Conservation (phyloP, 2,888 invertebrate species). For the Sphaeridia pumilis region DNA sequence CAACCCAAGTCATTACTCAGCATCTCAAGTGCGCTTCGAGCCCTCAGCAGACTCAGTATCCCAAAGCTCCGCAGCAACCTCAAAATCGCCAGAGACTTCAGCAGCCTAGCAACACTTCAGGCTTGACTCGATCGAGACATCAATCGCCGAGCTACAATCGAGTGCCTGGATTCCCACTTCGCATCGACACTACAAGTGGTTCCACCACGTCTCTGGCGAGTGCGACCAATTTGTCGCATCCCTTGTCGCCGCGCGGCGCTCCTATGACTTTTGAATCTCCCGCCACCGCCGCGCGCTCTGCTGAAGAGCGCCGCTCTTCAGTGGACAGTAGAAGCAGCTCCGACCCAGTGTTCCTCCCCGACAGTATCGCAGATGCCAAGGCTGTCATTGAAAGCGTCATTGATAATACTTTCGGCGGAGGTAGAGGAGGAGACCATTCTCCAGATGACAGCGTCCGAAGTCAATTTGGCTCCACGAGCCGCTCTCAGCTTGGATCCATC, state of each 20-base stretch:
- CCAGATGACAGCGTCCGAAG: slow-evolving; percentile 22
- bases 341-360: background rate
- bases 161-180: slow-evolving; percentile 70
- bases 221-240: background rate
- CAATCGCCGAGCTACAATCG: background rate
- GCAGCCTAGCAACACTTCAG: too few species aligned
- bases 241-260: background rate
- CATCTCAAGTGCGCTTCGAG: background rate
- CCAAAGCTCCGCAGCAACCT: too few species aligned
- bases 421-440: slow-evolving; percentile 9
- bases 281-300: too few species aligned
- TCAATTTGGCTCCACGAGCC: slow-evolving; percentile 21
- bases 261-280: too few species aligned
- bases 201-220: background rate
- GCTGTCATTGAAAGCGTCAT: background rate
- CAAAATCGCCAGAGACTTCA: too few species aligned
- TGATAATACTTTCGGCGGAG: background rate
- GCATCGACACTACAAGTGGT: slow-evolving; percentile 28
- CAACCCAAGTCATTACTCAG: slow-evolving; percentile 9
- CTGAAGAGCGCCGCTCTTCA: too few species aligned
- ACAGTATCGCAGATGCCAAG: background rate
- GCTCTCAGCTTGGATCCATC: too few species aligned
- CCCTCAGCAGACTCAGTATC: background rate
- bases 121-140: background rate
- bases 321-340: too few species aligned